Conservation (phyloP, 2,113 vertebrate genomes). For the Gadus macrocephalus region DNA sequence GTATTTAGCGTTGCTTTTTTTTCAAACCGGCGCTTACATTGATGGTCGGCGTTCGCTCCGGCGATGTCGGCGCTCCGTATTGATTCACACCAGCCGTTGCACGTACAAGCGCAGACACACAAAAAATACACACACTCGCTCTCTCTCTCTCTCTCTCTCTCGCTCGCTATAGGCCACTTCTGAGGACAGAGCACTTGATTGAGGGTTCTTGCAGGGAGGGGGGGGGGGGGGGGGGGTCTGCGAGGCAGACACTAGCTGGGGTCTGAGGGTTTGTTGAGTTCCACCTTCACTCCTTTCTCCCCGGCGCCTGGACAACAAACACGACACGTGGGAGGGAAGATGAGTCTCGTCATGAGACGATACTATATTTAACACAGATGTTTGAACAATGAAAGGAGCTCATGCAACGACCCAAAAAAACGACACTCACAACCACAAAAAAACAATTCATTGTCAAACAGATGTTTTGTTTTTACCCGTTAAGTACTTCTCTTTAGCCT, state of each 20-base stretch:
- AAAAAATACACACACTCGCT: slow-evolving; percentile 32
- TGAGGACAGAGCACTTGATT: slow-evolving; percentile 52
- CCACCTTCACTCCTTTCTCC: slow-evolving; percentile 92
- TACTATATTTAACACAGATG: too few species aligned
- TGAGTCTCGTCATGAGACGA: too few species aligned
- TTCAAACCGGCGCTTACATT: slow-evolving; percentile 15
- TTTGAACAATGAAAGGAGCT: too few species aligned
- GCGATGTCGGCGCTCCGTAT: slow-evolving; percentile 6
- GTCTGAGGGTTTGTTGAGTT: slow-evolving; percentile 88
- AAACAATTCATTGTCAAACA: neutral
- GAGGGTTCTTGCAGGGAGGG: slow-evolving; percentile 26
- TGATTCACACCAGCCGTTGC: too few species aligned
- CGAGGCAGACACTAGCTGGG: slow-evolving; percentile 75
- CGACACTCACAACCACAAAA: neutral
- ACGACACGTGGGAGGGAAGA: neutral
- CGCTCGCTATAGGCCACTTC: slow-evolving; percentile 50
- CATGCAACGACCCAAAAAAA: neutral
- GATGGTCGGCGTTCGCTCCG: slow-evolving; percentile 25
- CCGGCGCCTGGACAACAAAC: slow-evolving; percentile 67
- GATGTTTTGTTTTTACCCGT: slow-evolving; percentile 75
- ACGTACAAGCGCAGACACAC: slow-evolving; percentile 24
- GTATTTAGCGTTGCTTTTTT: slow-evolving; percentile 8
- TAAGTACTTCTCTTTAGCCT: slow-evolving; percentile 96
- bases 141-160: slow-evolving; percentile 41
- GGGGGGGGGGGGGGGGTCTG: neutral